These are phyloP conservation scores for Psittacula derbiana DNA, from an alignment of 2,797 vertebrate species.

Conservation along the genomic window DNA sequence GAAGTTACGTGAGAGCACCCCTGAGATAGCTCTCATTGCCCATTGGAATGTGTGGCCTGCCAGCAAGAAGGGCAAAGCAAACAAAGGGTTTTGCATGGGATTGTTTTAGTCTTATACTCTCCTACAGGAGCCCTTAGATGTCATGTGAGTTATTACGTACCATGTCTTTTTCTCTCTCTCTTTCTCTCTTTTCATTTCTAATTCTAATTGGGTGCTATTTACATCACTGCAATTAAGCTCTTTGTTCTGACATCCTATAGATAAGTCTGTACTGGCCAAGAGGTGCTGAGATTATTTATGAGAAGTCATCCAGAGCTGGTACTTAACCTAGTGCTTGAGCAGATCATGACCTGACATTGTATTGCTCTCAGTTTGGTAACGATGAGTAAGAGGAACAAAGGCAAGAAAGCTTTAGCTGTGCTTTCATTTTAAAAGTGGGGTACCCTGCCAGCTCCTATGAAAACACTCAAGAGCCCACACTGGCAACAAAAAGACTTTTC, in stretches of 20 bases:
- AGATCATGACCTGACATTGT: not conserved
- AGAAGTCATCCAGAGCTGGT: not conserved
- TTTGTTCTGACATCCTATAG: not conserved
- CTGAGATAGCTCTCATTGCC: not conserved
- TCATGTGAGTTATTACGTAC: not conserved
- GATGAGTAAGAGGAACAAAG: accelerated
- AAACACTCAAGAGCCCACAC: not conserved
- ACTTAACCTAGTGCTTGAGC: not conserved
- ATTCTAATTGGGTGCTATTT: not conserved
- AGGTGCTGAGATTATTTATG: not conserved
- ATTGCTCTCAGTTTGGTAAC: not conserved
- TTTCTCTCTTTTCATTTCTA: not conserved
- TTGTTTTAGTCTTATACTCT: not conserved
- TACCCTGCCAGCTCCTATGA: not conserved
- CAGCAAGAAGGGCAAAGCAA: not conserved
- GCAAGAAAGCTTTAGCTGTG: not conserved
- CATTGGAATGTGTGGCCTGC: not conserved
- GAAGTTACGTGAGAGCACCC: not conserved
- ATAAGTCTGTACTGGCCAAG: not conserved
- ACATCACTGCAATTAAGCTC: not conserved
- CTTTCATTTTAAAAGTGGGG: not conserved
- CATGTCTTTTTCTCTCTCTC: not conserved
- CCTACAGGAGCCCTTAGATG: not conserved
- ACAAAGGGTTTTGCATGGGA: not conserved
- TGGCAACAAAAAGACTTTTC: not conserved